Evolutionary conservation across 2,888 invertebrate species (phyloP), one percentile per base, ranked within the genome.

Genomic region (Spisula solida): DNA sequence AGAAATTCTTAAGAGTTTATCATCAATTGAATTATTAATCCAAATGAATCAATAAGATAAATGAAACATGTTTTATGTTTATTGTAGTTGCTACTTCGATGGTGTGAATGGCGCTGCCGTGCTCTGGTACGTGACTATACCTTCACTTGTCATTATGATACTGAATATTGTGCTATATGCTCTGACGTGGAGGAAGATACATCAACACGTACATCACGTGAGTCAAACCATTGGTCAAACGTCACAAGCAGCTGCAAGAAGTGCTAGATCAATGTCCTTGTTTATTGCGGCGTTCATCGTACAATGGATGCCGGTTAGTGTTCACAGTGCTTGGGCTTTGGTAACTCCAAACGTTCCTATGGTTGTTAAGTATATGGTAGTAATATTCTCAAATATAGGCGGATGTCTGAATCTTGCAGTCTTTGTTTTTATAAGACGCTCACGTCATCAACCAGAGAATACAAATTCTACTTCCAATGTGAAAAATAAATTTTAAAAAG

Each of bases 301-400:
- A 16, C 90, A 92, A 51, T 92, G 92, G 92, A 86, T 81, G 87
- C 81, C 87, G 0, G 82, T 89, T 82, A 55, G 85, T 0, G 20
- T 90, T 10, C 90, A 87, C 34, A 88, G 92, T 0, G 25, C 88
- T 25, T 90, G 92, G 89, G 82, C 80, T 4, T 60, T 87, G 18
- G 34, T 86, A 0, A 41, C n/a, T 4, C 31, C 29, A 14, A 70
- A 86, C 6, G 90, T 92, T 10, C 92, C 91, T 0, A 89, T 91
- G 51, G 66, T 80, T 0, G 18, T 92, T 16, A 87, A 88, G 29
- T 90, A 92, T 48, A 88, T 90, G 56, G 90, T 90, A 47, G 89
- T 90, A 16, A 92, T 90, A 4, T 90, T 92, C n/a, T 88, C 93
- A 5, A 93, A 93, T 55, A 31, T 91, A 16, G 93, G 93, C 5